Base-by-base conservation (phyloP, 2,113 vertebrate genomes). In the Salvelinus fontinalis region DNA sequence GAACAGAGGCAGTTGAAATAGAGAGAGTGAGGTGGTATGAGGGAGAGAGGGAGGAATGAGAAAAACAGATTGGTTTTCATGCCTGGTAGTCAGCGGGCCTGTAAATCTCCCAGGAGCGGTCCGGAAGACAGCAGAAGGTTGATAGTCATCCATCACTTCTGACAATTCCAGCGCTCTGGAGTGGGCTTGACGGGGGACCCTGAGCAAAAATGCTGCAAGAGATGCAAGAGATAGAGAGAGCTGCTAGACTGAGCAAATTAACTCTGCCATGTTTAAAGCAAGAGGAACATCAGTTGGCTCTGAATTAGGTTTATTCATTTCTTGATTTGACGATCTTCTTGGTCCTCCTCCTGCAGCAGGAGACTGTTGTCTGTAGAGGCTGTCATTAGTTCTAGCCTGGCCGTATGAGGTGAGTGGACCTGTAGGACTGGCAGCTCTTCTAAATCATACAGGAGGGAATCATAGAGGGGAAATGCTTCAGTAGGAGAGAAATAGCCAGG, bases 71-170 rank as follows among this genome's bases (percentile, higher is more conserved):
- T 94, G 92, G 91, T 92, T 94, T 94, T 94, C 93, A 96, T 93
- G 92, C 91, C 91, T 95, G 94, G 84, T 92, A 95, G 90, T 95
- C 90, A 94, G 92, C 91, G 87, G 94, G 91, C 93, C 92, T 94
- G 11, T 94, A 94, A 94, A 94, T 96, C 95, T 97, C 93, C 86
- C 85, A 94, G 95, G 94, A 93, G 93, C 92, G 87, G 90, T 92
- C 92, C 91, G 90, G 93, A 94, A 95, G 95, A 97, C 94, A 96
- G 95, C 95, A 95, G 95, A 95, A 96, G 95, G 95, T 95, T 96
- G 95, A 97, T 95, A 95, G 94, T 96, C 95, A 97, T 97, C 96
- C 94, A 96, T 97, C 95, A 97, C 95, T 93, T 90, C 92, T 96
- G 96, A 97, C 95, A 97, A 95, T 95, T 96, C 93, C 92, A 92